phyloP scores from a whole-genome alignment of 1,140 invertebrate genomes.

The Aethina tumida region DNA sequence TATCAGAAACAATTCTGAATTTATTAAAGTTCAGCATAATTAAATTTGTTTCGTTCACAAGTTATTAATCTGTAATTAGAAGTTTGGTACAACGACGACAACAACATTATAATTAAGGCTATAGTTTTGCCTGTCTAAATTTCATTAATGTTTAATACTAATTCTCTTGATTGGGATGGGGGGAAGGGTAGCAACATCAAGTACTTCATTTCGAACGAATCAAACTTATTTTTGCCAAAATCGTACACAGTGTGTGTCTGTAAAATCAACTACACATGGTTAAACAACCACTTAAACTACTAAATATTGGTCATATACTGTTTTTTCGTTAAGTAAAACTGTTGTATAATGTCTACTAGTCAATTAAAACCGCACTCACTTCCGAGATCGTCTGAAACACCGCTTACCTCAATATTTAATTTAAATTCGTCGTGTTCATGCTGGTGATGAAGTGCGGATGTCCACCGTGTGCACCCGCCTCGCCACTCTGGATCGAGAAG shows the following conservation, averaged over 20 bases:
- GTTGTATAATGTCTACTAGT: background rate
- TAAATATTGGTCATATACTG: background rate
- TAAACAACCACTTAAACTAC: background rate
- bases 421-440: slow-evolving; percentile 31
- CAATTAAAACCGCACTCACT: background rate
- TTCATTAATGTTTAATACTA: no score
- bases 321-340: background rate
- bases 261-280: background rate
- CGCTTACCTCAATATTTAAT: slow-evolving; percentile 60
- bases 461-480: slow-evolving; percentile 31
- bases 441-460: slow-evolving; percentile 35
- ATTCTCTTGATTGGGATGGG: no score
- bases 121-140: no score
- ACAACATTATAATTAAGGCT: no score
- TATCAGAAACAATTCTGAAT: no score
- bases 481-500: slow-evolving; percentile 48
- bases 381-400: background rate
- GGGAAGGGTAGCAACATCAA: no score
- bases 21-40: no score
- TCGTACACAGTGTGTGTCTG: background rate
- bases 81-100: no score
- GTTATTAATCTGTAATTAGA: no score
- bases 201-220: no score
- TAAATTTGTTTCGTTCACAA: no score
- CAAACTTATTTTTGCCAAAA: background rate